A percentile compares a stretch with the other conserved stretches of the same genome.
Conservation (phyloP, 2,888 invertebrate species). For the Cynaeus angustus region DNA sequence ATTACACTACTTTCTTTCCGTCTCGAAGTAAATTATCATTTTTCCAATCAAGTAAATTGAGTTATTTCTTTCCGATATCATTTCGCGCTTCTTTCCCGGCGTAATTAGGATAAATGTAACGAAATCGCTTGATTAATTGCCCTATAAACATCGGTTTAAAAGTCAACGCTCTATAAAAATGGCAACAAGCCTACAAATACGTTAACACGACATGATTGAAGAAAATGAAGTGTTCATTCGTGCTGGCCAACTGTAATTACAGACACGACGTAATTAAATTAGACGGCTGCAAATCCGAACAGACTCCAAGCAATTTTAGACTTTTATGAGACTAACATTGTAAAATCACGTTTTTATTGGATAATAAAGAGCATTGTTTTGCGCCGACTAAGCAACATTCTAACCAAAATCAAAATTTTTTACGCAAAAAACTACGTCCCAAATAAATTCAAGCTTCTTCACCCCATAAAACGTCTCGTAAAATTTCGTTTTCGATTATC, state of each 20-base stretch:
- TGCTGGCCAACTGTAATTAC: conserved; percentile 25
- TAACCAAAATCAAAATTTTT: background rate
- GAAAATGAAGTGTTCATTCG: conserved; percentile 24
- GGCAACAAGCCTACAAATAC: conserved; percentile 22
- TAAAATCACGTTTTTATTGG: conserved; percentile 26
- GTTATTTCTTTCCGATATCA: conserved; percentile 14
- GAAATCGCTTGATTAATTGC: conserved; percentile 15
- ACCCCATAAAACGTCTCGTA: conserved; percentile 7
- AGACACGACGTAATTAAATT: conserved; percentile 31
- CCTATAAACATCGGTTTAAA: conserved; percentile 16
- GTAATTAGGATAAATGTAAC: conserved; percentile 21
- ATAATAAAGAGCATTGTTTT: conserved; percentile 33
- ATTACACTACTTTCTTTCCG: conserved; percentile 5
- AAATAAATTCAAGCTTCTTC: background rate
- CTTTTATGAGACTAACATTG: conserved; percentile 29
- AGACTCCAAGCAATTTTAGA: conserved; percentile 27
- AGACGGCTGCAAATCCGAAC: conserved; percentile 33
- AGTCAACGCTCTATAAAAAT: conserved; percentile 34
- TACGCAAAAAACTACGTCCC: background rate
- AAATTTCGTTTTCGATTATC: conserved; percentile 6
- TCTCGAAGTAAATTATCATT: background rate
- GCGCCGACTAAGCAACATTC: conserved; percentile 12
- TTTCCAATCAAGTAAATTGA: conserved; percentile 6
- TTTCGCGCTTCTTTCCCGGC: conserved; percentile 25
- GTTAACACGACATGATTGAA: conserved; percentile 20